Evolutionary conservation across 2,888 invertebrate genomes (phyloP), one percentile per base, ranked within the genome.

Genomic region (Buathra laborator): DNA sequence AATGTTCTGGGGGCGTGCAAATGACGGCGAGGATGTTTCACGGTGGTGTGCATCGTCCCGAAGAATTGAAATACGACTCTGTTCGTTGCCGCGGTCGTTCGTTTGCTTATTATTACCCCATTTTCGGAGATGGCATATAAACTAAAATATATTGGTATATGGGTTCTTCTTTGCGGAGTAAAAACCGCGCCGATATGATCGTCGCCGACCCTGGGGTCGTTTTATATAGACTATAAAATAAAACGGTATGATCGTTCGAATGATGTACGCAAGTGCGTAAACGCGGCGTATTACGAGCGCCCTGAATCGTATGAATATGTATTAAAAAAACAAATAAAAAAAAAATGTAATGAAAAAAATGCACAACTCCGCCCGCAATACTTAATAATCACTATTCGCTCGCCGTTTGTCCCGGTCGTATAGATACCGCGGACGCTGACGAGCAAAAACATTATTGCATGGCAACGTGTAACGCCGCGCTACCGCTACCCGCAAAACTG

Each of bases 61-160:
- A 59, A 78, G 68, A 78, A 70, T 37, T 68, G 77, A 78, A 78
- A 78, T 70, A 78, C 68, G 77, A 59, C 77, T 68, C 37, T 46
- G 59, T 19, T 16, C 7, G 37, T 56, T 44, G 12, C 24, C 12
- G 46, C 48, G 68, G 32, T 46, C 59, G 32, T 78, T 78, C 59
- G n/a, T 78, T 78, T 19, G 59, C 46, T 70, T 78, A 59, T 68
- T 78, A 78, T 70, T 68, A 68, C 53, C 56, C 32, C n/a, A 67
- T 76, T 67, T 76, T 76, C n/a, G 37, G 9, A n/a, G 37, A 46
- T 44, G 44, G 10, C 62, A 16, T 48, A 48, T 16, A 16, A 9
- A 14, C 9, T 67, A 24, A 48, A 68, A 10, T 70, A 51, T 51
- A 32, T 32, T 29, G 51, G 7, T 53, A 32, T 46, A 70, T 10